A percentile compares a stretch with the other conserved stretches of the same genome.
These are phyloP conservation scores for Drepanosiphum platanoidis DNA, from an alignment of 2,888 invertebrate species.

Conservation along the genomic window DNA sequence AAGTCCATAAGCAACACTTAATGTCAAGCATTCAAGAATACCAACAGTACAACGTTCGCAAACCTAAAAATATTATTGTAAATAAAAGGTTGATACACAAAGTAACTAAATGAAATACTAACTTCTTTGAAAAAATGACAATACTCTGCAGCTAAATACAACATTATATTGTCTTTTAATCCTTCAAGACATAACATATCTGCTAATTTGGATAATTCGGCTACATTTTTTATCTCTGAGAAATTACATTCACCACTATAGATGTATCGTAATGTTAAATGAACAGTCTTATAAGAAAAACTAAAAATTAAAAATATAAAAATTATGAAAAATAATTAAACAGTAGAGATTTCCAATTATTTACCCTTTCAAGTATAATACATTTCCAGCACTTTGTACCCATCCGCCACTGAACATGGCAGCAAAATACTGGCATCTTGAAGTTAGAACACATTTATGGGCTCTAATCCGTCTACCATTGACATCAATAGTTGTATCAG, in stretches of 20 bases:
- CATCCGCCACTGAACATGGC: conserved; percentile 88
- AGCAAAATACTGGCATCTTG: conserved; percentile 92
- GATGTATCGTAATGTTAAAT: conserved; percentile 91
- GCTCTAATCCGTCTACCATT: conserved; percentile 85
- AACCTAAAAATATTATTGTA: conserved; percentile 72
- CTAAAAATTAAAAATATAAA: conserved; percentile 68
- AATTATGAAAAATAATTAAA: not conserved
- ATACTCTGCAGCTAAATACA: conserved; percentile 85
- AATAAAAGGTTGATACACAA: not conserved
- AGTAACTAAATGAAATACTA: conserved; percentile 40
- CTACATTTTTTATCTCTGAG: conserved; percentile 85
- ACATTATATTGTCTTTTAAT: conserved; percentile 89
- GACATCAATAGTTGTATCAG: conserved; percentile 87
- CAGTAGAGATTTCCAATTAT: not conserved
- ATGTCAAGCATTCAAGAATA: conserved; percentile 85
- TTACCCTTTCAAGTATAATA: conserved; percentile 85
- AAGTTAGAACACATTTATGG: conserved; percentile 90
- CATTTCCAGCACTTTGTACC: conserved; percentile 82
- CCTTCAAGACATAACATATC: conserved; percentile 92
- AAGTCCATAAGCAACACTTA: conserved; percentile 85
- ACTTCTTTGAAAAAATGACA: conserved; percentile 95
- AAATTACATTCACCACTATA: conserved; percentile 92
- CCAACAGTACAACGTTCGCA: conserved; percentile 89
- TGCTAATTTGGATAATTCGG: conserved; percentile 86
- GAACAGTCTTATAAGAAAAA: conserved; percentile 84